Evolutionary conservation across 1,140 invertebrate genomes (phyloP).

Genomic region (Choristoneura fumiferana): DNA sequence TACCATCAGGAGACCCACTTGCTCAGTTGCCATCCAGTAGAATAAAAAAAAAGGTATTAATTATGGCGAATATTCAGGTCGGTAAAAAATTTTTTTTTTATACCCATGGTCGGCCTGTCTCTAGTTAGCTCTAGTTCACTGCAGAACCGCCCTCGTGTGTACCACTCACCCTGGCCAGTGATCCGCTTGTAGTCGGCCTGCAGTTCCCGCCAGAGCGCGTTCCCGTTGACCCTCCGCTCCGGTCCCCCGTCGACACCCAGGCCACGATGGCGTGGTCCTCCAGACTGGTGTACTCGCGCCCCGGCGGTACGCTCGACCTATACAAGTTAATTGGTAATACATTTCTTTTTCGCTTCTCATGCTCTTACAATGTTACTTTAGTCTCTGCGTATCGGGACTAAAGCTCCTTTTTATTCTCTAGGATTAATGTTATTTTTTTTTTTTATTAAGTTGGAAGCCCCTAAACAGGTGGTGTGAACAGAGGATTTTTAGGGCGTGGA

Average conservation of each 20-base stretch:
- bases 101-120: too few relatives aligned
- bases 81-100: not conserved
- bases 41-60: too few relatives aligned
- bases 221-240: slow-evolving; percentile 50
- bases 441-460: too few relatives aligned
- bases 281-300: slow-evolving; percentile 42
- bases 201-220: slow-evolving; percentile 49
- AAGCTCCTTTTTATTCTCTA: too few relatives aligned
- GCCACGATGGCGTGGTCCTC: slow-evolving; percentile 54
- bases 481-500: too few relatives aligned
- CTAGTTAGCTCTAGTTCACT: too few relatives aligned
- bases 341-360: not conserved
- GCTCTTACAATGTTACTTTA: too few relatives aligned
- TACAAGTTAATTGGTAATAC: not conserved
- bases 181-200: slow-evolving; percentile 22
- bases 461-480: too few relatives aligned
- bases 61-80: slow-evolving; percentile 1
- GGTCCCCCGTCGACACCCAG: slow-evolving; percentile 34
- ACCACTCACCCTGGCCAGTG: slow-evolving; percentile 36
- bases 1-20: too few relatives aligned
- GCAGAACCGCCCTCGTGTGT: not conserved
- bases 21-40: too few relatives aligned
- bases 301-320: slow-evolving; percentile 4
- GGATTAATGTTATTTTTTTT: too few relatives aligned
- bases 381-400: too few relatives aligned